Base-by-base conservation (phyloP, 2,113 vertebrate genomes). In the Python bivittatus region DNA sequence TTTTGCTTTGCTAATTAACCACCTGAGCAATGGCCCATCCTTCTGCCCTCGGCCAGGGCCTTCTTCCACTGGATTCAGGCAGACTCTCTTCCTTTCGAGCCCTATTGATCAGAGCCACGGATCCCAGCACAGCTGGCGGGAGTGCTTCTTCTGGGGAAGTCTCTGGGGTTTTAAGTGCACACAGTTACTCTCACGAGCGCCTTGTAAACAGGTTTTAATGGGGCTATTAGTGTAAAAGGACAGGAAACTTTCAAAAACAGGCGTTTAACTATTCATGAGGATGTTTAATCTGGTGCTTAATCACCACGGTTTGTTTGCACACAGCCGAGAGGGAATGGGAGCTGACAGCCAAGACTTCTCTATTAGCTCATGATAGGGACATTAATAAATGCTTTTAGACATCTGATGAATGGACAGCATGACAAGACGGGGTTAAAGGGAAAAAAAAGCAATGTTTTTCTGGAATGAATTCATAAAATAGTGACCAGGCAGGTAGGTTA, bases 141-240 rank as follows among this genome's bases (percentile, higher is more conserved):
- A 96, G 96, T 92, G 93, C 97, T 96, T 96, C 98, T 98, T 97
- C 95, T 96, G 97, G 97, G 97, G 96, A 97, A 96, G 94, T 96
- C 97, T 98, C 97, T 96, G 88, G 60, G 97, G 98, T 97, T 98
- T 98, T 98, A 98, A 98, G 98, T 98, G 98, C 98, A 97, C 97
- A 95, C 97, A 97, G 98, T 98, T 98, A 97, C 97, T 98, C 98
- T 98, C 98, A 97, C 96, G 97, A 98, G 97, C 98, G 97, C 98
- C 97, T 98, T 98, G 98, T 98, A 98, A 98, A 98, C 98, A 99
- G 98, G 97, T 98, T 98, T 98, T 99, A 99, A 98, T 99, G 98
- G 98, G 98, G 98, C 98, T 99, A 98, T 99, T 99, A 98, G 98
- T 97, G 98, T 97, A 98, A 98, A 98, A 98, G 98, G 98, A 98